Evolutionary conservation across 1,140 invertebrate genomes (phyloP).

Genomic region (Acromyrmex charruanus): DNA sequence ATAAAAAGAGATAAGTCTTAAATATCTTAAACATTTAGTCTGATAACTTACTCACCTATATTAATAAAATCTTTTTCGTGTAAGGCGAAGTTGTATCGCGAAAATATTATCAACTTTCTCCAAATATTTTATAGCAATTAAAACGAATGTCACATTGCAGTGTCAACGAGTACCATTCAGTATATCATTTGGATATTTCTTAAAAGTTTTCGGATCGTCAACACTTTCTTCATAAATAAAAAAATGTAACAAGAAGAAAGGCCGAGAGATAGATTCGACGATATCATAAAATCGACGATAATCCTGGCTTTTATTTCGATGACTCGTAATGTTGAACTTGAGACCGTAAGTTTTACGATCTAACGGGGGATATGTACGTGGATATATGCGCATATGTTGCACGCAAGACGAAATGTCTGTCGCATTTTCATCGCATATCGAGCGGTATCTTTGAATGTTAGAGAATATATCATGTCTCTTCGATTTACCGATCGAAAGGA

Average conservation of each 20-base stretch:
- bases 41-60: constrained; percentile 21
- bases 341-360: constrained; percentile 54
- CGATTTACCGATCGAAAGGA: neutral
- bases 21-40: constrained; percentile 12
- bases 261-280: constrained; percentile 29
- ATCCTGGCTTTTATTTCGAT: constrained; percentile 13
- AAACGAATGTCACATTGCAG: constrained; percentile 36
- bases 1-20: constrained; percentile 25
- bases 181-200: neutral
- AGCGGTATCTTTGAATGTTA: neutral
- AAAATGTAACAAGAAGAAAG: neutral
- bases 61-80: constrained; percentile 34
- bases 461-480: neutral
- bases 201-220: neutral
- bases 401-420: constrained; percentile 35
- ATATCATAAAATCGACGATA: constrained; percentile 55
- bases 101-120: constrained; percentile 21
- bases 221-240: neutral
- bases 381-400: constrained; percentile 44
- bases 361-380: constrained; percentile 52
- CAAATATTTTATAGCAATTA: neutral
- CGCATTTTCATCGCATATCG: constrained; percentile 33
- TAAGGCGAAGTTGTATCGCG: constrained; percentile 8
- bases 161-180: neutral
- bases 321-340: constrained; percentile 10